Evolutionary conservation across 1,140 invertebrate genomes (phyloP), one percentile per base, ranked within the genome.

Genomic region (Cecropterus lyciades): DNA sequence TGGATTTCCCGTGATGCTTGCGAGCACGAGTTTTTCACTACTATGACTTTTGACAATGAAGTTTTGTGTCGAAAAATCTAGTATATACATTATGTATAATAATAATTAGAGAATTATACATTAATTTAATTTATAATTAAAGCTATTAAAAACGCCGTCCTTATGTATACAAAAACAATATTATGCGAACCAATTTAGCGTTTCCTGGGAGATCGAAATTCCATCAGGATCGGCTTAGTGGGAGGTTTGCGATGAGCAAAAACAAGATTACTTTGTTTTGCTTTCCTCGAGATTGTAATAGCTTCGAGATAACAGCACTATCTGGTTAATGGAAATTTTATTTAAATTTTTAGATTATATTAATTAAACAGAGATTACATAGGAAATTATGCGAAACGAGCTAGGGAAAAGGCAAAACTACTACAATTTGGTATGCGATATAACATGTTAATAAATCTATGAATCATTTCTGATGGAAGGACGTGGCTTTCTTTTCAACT

Each of bases 131-230:
- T 10, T 15, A 45, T 10, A 45, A 0, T 20, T 15, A 59, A 59
- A 59, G 10, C 56, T 15, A 46, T 46, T 59, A 46, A 45, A 45
- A 43, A 45, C 20, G 3, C 9, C 10, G 8, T n/a, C 5, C 20
- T 6, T 8, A 3, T 14, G 3, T 27, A 30, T 14, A 46, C 8
- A 45, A 13, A 59, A 59, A 42, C 20, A 57, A 45, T 15, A 45
- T 59, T 33, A 59, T 59, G 17, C 56, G 11, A 46, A 57, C 42
- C 6, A 59, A 59, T 40, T 45, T 52, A 52, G 42, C 56, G 24
- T 45, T 59, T 59, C 20, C 20, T 59, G 56, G 56, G 42, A 52
- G 49, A 33, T 46, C 42, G 42, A 43, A 59, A 59, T 59, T 30
- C 24, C 42, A 46, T 59, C 20, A 9, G 42, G 40, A 59, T 11